A percentile compares a stretch with the other conserved stretches of the same genome.
Evolutionary conservation across 2,888 invertebrate genomes (phyloP).

Genomic region (Eumacrocentrus americanus): DNA sequence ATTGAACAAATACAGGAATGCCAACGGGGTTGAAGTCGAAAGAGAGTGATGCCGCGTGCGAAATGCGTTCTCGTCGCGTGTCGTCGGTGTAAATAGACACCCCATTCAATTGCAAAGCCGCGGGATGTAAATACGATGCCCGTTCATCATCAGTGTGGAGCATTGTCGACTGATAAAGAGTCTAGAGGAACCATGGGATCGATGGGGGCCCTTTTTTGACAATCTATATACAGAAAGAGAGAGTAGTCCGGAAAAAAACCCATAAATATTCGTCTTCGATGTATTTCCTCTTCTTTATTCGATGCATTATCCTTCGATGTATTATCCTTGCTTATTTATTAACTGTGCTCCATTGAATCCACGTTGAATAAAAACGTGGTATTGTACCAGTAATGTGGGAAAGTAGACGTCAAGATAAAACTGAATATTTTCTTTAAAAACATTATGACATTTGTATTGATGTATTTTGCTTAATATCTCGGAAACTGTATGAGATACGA

Average conservation of each 20-base stretch:
- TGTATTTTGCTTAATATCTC: too few species aligned
- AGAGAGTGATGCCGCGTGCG: constrained; percentile 24
- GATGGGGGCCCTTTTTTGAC: constrained; percentile 2
- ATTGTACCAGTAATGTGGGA: constrained; percentile 5
- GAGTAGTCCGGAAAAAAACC: constrained; percentile 6
- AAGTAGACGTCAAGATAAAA: too few species aligned
- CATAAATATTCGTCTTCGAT: constrained; percentile 24
- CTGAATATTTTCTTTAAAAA: too few species aligned
- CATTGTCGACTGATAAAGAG: constrained; percentile 46
- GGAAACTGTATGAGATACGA: too few species aligned
- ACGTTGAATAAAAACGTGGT: constrained; percentile 13
- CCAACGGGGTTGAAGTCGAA: not conserved
- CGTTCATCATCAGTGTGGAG: constrained; percentile 45
- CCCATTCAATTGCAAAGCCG: constrained; percentile 47
- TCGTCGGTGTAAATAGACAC: constrained; percentile 46
- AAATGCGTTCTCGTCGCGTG: constrained; percentile 42
- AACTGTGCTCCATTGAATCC: constrained; percentile 19
- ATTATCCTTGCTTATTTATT: constrained; percentile 24
- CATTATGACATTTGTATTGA: too few species aligned
- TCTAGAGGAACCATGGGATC: constrained; percentile 30
- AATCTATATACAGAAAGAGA: constrained; percentile 26
- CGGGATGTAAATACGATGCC: constrained; percentile 33
- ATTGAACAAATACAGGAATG: constrained; percentile 51
- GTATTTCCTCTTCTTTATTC: too few species aligned
- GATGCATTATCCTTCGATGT: too few species aligned